Evolutionary conservation across 2,113 vertebrate genomes (phyloP).

Genomic region (Cercopithecus mona): DNA sequence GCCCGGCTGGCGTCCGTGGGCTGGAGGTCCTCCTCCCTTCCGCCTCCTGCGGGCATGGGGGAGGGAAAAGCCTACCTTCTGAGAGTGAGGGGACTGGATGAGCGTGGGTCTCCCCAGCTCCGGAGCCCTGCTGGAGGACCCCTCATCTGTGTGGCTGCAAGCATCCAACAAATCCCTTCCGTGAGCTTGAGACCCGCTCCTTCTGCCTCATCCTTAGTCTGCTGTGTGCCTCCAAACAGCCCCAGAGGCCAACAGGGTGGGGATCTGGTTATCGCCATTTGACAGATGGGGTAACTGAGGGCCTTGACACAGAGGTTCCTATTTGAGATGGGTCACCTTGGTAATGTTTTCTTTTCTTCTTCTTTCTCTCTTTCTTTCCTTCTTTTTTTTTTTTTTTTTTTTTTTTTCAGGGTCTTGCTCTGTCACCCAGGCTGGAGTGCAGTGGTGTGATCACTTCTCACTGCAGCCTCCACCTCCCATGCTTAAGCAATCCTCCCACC

Average conservation of each 20-base stretch:
- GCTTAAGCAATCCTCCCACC: no score
- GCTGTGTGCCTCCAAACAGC: background rate
- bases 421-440: no score
- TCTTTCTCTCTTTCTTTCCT: no score
- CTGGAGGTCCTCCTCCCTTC: conserved; percentile 64
- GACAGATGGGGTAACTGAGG: conserved; percentile 53
- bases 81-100: background rate
- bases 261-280: background rate
- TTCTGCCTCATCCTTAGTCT: background rate
- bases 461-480: no score
- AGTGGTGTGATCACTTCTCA: no score
- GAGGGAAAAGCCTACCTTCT: background rate
- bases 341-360: background rate
- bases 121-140: background rate
- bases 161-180: background rate
- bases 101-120: background rate
- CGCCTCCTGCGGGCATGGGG: background rate
- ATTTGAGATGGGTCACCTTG: background rate
- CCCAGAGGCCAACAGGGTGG: background rate
- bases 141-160: background rate
- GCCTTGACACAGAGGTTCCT: background rate
- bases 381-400: no score
- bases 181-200: background rate
- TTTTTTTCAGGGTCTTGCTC: no score
- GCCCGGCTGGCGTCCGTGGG: conserved; percentile 45